A percentile compares a stretch with the other conserved stretches of the same genome.
These are phyloP conservation scores for Pomatostomus ruficeps DNA, from an alignment of 2,113 vertebrate genomes.

Conservation along the genomic window DNA sequence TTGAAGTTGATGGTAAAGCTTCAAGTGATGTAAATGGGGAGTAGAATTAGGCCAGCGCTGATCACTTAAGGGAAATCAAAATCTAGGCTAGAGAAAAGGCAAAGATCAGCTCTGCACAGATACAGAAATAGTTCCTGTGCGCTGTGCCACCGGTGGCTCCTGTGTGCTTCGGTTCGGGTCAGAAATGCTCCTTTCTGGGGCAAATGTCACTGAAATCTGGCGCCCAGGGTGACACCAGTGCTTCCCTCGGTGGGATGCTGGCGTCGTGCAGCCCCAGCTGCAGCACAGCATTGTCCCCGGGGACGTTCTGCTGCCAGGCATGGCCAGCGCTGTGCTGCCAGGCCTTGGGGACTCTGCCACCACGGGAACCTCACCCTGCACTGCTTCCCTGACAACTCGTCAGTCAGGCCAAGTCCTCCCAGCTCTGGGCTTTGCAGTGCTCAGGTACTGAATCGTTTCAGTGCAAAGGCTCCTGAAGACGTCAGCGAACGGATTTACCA, in stretches of 20 bases:
- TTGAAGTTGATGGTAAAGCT: conserved; percentile 20
- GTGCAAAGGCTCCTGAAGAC: not conserved
- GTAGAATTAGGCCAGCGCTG: conserved; percentile 12
- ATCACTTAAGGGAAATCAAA: conserved; percentile 47
- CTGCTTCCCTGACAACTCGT: not conserved
- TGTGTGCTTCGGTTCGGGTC: not conserved
- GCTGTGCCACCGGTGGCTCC: not conserved
- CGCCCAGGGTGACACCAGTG: not conserved
- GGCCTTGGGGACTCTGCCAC: not conserved
- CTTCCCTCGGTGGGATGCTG: not conserved
- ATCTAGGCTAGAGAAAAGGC: conserved; percentile 57
- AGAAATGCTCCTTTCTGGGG: not conserved
- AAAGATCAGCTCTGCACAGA: conserved; percentile 20
- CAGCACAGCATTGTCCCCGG: not conserved
- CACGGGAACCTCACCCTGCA: not conserved
- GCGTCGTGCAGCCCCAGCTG: not conserved
- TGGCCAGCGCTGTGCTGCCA: not conserved
- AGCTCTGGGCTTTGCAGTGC: not conserved
- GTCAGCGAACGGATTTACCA: not conserved
- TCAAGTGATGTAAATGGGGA: conserved; percentile 11
- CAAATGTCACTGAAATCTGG: not conserved
- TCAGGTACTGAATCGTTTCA: not conserved
- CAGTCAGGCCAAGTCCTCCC: not conserved
- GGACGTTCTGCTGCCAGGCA: not conserved
- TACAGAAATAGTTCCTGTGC: conserved; percentile 34